phyloP scores from a whole-genome alignment of 2,888 invertebrate species.

The Stratiomys singularior region DNA sequence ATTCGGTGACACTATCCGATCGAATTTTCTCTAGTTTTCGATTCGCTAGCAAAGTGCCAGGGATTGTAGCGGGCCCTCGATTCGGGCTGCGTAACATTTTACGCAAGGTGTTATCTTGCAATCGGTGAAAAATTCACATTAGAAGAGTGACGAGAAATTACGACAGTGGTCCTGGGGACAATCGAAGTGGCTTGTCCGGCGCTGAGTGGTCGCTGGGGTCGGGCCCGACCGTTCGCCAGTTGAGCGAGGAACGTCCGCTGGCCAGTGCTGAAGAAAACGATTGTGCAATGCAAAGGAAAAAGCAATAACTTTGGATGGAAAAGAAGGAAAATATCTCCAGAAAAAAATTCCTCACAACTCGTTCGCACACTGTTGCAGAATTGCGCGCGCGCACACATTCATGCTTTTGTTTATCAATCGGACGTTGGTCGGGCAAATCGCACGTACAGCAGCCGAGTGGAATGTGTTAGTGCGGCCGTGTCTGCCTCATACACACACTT shows the following conservation, averaged over 20 bases:
- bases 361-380: constrained; percentile 31
- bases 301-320: background rate
- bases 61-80: background rate
- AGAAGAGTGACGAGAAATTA: background rate
- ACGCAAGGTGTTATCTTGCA: background rate
- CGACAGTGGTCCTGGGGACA: background rate
- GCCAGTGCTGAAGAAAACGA: too few relatives aligned
- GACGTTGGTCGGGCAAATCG: constrained; percentile 34
- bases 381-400: constrained; percentile 44
- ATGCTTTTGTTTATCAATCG: constrained; percentile 52
- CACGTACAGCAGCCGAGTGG: constrained; percentile 42
- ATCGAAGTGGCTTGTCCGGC: background rate
- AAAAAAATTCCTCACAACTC: constrained; percentile 17
- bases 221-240: too few relatives aligned
- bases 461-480: constrained; percentile 40
- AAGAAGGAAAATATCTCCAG: constrained; percentile 8
- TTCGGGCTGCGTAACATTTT: background rate
- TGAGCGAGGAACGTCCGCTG: too few relatives aligned
- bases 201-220: background rate
- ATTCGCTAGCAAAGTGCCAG: background rate
- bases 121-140: background rate
- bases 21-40: background rate
- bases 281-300: too few relatives aligned
- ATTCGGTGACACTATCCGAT: background rate
- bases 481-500: background rate